Base-by-base conservation (phyloP, 2,113 vertebrate species). In the Indicator maculatus region DNA sequence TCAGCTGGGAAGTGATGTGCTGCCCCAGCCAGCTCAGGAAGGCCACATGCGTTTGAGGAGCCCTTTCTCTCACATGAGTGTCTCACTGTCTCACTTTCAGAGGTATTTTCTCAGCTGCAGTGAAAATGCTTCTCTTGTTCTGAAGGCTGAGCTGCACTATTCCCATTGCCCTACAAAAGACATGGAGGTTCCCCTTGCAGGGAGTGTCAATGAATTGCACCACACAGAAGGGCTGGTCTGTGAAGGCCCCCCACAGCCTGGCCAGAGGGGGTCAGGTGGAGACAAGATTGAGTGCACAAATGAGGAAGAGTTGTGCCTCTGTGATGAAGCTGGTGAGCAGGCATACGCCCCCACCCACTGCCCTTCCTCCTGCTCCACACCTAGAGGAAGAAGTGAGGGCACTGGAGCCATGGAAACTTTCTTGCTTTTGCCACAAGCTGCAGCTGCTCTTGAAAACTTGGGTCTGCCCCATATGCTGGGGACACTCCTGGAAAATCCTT, bases 371-470 rank as follows among this genome's bases (percentile, higher is more conserved):
- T 33, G 30, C 24, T 82, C 30, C 45, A 36, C 13, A 38, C 17
- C 28, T 0, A 0, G 27, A 71, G 17, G 20, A 74, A 71, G 27
- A 67, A 9, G 19, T 0, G 0, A 77, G 23, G 41, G 9, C 28
- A n/a, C 31, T 26, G 16, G 11, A 31, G 9, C 33, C 44, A 20
- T 6, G 30, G 27, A 24, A 5, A 10, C 4, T 36, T 63, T 39
- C 31, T 20, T n/a, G 41, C 13, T 47, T 58, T 17, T 39, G 8
- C 13, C 28, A 31, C 27, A n/a, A 74, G 7, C 36, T 64, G 41
- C 67, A 74, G 36, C 31, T 53, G 36, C 12, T 52, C 30, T 63
- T 33, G 27, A 41, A 67, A 52, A 77, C 30, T 12, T 55, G 21
- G 12, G 31, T 72, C 36, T 50, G 5, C 28, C 16, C 41, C 58